Evolutionary conservation across 2,797 vertebrate species (phyloP).

Genomic region (Paguma larvata): DNA sequence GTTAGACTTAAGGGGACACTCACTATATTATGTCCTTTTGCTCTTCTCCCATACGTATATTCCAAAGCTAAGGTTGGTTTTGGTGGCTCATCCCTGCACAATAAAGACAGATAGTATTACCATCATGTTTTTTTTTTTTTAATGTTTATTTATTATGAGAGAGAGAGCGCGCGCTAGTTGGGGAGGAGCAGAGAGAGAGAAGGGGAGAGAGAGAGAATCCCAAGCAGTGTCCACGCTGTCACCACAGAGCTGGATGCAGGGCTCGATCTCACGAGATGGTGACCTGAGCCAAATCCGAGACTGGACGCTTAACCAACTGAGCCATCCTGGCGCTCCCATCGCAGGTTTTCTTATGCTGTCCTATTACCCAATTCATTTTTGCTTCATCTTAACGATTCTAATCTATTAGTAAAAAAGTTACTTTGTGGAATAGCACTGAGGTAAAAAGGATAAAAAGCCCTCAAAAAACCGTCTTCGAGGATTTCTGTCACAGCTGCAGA

Average conservation of each 20-base stretch:
- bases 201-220: no score
- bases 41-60: slow-evolving; percentile 96
- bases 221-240: no score
- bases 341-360: neutral
- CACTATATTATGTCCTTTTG: slow-evolving; percentile 95
- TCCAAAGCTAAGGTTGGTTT: slow-evolving; percentile 97
- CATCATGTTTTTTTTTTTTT: neutral
- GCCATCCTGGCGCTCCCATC: no score
- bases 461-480: neutral
- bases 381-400: slow-evolving; percentile 14
- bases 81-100: slow-evolving; percentile 93
- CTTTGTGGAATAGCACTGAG: neutral
- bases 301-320: no score
- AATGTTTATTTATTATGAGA: no score
- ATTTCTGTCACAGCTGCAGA: neutral
- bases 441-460: slow-evolving; percentile 33
- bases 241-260: no score
- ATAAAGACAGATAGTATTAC: slow-evolving; percentile 55
- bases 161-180: no score
- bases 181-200: no score
- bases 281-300: no score
- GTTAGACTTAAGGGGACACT: slow-evolving; percentile 73
- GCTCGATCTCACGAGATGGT: no score
- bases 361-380: slow-evolving; percentile 15
- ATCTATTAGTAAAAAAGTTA: slow-evolving; percentile 13